phyloP scores from a whole-genome alignment of 2,797 vertebrate genomes.

The Sebastes kiyomatsui region DNA sequence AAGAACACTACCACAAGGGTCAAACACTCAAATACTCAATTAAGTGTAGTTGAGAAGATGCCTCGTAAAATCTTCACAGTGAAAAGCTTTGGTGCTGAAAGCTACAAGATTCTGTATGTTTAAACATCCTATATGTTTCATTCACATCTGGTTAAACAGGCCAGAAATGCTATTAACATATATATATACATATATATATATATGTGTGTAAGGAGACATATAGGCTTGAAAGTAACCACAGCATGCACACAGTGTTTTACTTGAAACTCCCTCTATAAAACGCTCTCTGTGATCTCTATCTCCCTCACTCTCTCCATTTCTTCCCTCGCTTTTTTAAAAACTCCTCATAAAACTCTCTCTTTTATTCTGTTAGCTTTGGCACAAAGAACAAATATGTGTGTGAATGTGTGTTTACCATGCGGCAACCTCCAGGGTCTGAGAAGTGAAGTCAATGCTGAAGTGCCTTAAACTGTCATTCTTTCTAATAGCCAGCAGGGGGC shows the following conservation, averaged over 20 bases:
- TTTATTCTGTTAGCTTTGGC: slow-evolving; percentile 30
- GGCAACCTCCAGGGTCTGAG: too few species aligned
- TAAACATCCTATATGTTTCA: background rate
- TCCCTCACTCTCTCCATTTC: background rate
- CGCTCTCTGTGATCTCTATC: slow-evolving; percentile 23
- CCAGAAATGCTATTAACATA: slow-evolving; percentile 26
- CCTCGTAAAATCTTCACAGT: slow-evolving; percentile 9
- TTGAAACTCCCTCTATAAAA: slow-evolving; percentile 35
- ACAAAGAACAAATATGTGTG: slow-evolving; percentile 7
- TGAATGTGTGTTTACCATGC: background rate
- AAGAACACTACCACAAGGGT: slow-evolving; percentile 40
- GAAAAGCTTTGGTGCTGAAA: background rate
- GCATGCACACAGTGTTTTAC: slow-evolving; percentile 8
- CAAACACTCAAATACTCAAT: slow-evolving; percentile 45
- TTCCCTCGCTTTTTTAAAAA: slow-evolving; percentile 3
- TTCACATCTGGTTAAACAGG: slow-evolving; percentile 23
- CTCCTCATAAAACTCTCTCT: slow-evolving; percentile 7
- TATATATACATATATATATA: background rate
- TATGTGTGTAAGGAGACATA: slow-evolving; percentile 4
- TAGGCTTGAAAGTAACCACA: slow-evolving; percentile 45
- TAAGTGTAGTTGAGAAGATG: slow-evolving; percentile 24
- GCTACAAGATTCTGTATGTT: background rate
- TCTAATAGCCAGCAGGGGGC: too few species aligned
- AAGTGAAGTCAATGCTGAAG: too few species aligned
- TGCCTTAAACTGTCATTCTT: too few species aligned